Conservation (phyloP, 2,888 invertebrate species). For the Urechis unicinctus region DNA sequence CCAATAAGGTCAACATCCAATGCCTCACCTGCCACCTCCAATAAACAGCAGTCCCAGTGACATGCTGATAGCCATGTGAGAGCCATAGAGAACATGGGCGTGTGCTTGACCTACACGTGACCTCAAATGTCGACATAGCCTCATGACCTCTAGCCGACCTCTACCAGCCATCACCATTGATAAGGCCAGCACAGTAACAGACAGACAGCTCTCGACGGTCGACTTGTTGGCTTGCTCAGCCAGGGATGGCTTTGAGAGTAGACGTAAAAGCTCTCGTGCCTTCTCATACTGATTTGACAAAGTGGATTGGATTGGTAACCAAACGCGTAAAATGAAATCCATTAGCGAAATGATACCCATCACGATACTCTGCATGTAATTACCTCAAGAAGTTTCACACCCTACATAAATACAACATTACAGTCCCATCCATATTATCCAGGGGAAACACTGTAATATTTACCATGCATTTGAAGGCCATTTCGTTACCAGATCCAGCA, state of each 20-base stretch:
- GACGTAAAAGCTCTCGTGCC: slow-evolving; percentile 63
- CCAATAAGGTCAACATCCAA: too few species aligned
- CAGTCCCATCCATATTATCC: neutral
- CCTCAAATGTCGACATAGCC: slow-evolving; percentile 77
- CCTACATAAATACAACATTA: neutral
- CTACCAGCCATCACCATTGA: slow-evolving; percentile 93
- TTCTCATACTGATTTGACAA: slow-evolving; percentile 53
- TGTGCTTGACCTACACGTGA: slow-evolving; percentile 61
- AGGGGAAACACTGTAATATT: neutral
- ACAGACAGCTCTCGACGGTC: slow-evolving; percentile 82
- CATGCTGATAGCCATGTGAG: slow-evolving; percentile 93
- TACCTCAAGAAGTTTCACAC: too few species aligned
- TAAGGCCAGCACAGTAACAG: slow-evolving; percentile 72
- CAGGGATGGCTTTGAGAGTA: slow-evolving; percentile 62
- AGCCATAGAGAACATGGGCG: slow-evolving; percentile 71
- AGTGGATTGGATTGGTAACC: neutral
- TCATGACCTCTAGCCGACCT: slow-evolving; percentile 75
- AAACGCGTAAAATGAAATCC: too few species aligned
- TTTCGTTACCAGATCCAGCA: slow-evolving; percentile 81
- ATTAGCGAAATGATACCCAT: too few species aligned
- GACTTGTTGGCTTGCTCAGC: slow-evolving; percentile 84
- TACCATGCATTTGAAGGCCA: slow-evolving; percentile 55
- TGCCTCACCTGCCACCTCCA: slow-evolving; percentile 76
- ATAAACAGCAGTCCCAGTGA: slow-evolving; percentile 86
- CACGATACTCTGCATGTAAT: too few species aligned